Evolutionary conservation across 92 coral and sea anemone genomes (phyloP).

Genomic region (Metridium senile): DNA sequence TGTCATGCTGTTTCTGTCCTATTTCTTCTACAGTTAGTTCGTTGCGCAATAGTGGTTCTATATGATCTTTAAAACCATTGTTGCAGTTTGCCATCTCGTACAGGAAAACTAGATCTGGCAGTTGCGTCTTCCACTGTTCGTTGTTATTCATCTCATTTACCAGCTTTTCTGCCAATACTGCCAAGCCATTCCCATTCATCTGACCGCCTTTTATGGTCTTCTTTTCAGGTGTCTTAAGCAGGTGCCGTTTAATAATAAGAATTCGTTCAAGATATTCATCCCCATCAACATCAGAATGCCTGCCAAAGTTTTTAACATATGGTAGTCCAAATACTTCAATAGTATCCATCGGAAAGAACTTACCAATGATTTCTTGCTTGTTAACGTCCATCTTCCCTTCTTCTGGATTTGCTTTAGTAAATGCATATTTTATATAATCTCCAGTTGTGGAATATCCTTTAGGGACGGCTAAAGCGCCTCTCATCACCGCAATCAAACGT

Average conservation of each 20-base stretch:
- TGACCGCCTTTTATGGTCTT: slow-evolving; percentile 27
- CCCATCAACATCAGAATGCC: slow-evolving; percentile 18
- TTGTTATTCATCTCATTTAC: slow-evolving; percentile 23
- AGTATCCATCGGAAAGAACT: slow-evolving; percentile 27
- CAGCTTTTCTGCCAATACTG: slow-evolving; percentile 10
- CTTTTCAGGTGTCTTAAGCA: slow-evolving; percentile 9
- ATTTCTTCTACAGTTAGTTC: too few species aligned
- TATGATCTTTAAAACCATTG: too few species aligned
- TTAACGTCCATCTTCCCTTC: too few species aligned
- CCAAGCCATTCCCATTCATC: slow-evolving; percentile 37
- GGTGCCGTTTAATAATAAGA: background rate
- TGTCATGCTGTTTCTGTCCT: too few species aligned
- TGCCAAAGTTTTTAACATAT: background rate
- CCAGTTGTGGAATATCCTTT: slow-evolving; percentile 4
- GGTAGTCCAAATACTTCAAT: slow-evolving; percentile 34
- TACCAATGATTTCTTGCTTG: slow-evolving; percentile 18
- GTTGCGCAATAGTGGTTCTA: too few species aligned
- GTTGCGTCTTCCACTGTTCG: too few species aligned
- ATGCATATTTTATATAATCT: slow-evolving; percentile 11
- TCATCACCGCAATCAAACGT: slow-evolving; percentile 33
- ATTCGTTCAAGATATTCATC: background rate
- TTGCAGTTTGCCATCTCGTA: too few species aligned
- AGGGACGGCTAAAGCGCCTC: slow-evolving; percentile 35
- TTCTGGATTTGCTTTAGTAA: slow-evolving; percentile 4
- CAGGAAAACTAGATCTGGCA: too few species aligned